A percentile compares a stretch with the other conserved stretches of the same genome.
Evolutionary conservation across 2,888 invertebrate species (phyloP).

Genomic region (Drosophila siamana): DNA sequence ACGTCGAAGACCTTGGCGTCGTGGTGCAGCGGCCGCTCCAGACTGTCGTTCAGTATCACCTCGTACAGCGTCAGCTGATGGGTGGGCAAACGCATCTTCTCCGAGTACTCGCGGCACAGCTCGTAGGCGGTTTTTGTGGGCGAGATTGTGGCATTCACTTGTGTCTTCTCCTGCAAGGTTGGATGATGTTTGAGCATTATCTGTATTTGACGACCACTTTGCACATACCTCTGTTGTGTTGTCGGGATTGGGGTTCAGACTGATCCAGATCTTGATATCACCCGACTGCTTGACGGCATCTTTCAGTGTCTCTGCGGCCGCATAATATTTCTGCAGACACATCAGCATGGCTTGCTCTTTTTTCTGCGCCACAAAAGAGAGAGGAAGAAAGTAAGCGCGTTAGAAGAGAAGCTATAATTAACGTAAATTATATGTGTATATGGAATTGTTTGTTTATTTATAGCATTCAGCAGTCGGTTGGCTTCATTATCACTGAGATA

Average conservation of each 20-base stretch:
- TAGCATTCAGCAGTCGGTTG: too few relatives aligned
- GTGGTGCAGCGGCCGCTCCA: conserved; percentile 92
- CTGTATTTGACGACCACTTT: too few relatives aligned
- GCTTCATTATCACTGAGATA: too few relatives aligned
- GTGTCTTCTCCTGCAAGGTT: conserved; percentile 85
- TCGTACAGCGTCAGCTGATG: conserved; percentile 92
- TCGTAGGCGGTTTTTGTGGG: conserved; percentile 92
- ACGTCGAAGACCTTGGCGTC: conserved; percentile 87
- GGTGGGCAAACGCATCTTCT: conserved; percentile 88
- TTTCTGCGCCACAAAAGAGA: conserved; percentile 73
- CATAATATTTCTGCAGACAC: conserved; percentile 90
- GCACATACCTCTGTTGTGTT: conserved; percentile 88
- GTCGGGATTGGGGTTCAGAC: conserved; percentile 87
- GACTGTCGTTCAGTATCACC: conserved; percentile 90
- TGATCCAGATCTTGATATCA: conserved; percentile 92
- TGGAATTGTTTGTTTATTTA: too few relatives aligned
- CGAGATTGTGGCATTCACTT: conserved; percentile 87
- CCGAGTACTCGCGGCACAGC: conserved; percentile 90
- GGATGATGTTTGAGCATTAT: too few relatives aligned
- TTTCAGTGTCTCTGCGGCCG: conserved; percentile 87
- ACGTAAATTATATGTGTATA: too few relatives aligned
- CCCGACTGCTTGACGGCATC: conserved; percentile 90
- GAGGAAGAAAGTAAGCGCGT: neutral
- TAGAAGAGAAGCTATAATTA: too few relatives aligned
- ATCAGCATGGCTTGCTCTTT: conserved; percentile 91